Conservation (phyloP, 2,888 invertebrate genomes). For the Ctena decussata region DNA sequence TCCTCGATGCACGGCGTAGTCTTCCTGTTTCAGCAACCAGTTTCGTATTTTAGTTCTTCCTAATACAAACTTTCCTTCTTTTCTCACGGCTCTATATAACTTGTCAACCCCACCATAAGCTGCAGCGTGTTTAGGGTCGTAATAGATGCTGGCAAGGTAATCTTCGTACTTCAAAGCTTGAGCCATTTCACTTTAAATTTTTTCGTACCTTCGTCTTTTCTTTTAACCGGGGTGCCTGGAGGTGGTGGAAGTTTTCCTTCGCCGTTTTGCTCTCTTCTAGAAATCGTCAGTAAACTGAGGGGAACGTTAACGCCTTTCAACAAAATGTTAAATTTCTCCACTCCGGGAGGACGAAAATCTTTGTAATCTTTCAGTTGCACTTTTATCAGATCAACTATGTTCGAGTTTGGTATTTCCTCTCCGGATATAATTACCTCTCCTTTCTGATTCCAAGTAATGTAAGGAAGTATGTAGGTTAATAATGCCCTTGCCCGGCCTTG, state of each 20-base stretch:
- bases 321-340: neutral
- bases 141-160: constrained; percentile 36
- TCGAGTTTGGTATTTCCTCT: neutral
- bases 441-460: neutral
- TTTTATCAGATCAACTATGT: constrained; percentile 19
- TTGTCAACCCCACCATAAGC: constrained; percentile 39
- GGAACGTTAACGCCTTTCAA: neutral
- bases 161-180: neutral
- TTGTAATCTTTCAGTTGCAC: constrained; percentile 14
- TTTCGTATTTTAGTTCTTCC: constrained; percentile 23
- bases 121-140: constrained; percentile 33
- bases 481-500: neutral
- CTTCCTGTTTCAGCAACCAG: constrained; percentile 44
- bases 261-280: neutral
- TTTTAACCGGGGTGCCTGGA: constrained; percentile 19
- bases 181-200: constrained; percentile 11
- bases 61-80: constrained; percentile 36
- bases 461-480: neutral
- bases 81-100: constrained; percentile 37
- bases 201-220: neutral
- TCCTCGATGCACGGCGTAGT: constrained; percentile 47
- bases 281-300: neutral
- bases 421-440: constrained; percentile 12
- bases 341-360: neutral
- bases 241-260: constrained; percentile 21